phyloP scores from a whole-genome alignment of 2,888 invertebrate genomes.

The Teleogryllus oceanicus region DNA sequence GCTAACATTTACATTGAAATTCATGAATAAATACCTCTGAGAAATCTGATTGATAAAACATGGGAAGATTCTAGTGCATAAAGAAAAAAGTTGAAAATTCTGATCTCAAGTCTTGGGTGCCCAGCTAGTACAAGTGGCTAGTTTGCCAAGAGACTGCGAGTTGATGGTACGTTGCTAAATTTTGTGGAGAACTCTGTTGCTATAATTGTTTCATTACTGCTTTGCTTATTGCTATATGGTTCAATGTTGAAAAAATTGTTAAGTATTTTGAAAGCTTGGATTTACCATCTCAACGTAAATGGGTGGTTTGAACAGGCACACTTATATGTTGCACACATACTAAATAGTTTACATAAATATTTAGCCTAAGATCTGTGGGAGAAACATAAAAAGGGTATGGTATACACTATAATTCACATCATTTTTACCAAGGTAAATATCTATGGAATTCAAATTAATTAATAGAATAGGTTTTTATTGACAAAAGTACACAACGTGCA shows the following conservation, averaged over 20 bases:
- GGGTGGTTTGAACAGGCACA: slow-evolving; percentile 4
- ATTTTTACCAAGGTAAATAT: slow-evolving; percentile 3
- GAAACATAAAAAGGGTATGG: slow-evolving; percentile 10
- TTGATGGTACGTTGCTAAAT: slow-evolving; percentile 6
- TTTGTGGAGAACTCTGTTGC: slow-evolving; percentile 18
- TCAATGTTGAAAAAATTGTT: neutral
- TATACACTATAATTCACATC: slow-evolving; percentile 10
- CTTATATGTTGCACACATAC: slow-evolving; percentile 9
- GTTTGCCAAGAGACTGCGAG: slow-evolving; percentile 1
- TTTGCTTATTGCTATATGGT: slow-evolving; percentile 18
- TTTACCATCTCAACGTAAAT: slow-evolving; percentile 18
- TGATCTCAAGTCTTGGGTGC: neutral
- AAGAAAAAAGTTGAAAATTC: neutral
- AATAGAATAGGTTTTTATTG: slow-evolving; percentile 25
- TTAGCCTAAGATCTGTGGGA: slow-evolving; percentile 9
- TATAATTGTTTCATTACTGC: slow-evolving; percentile 3
- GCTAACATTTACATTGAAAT: neutral
- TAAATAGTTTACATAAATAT: slow-evolving; percentile 4
- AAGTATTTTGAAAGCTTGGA: neutral
- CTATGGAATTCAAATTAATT: slow-evolving; percentile 4
- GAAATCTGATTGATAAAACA: too few species aligned
- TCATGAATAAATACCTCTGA: too few species aligned
- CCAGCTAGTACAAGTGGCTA: neutral
- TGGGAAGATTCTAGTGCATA: neutral
- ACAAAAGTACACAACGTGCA: slow-evolving; percentile 27